Percentiles rank a stretch among this genome's conserved stretches.
These are phyloP conservation scores for Zaprionus capensis DNA, from an alignment of 1,140 invertebrate species.

Conservation along the genomic window DNA sequence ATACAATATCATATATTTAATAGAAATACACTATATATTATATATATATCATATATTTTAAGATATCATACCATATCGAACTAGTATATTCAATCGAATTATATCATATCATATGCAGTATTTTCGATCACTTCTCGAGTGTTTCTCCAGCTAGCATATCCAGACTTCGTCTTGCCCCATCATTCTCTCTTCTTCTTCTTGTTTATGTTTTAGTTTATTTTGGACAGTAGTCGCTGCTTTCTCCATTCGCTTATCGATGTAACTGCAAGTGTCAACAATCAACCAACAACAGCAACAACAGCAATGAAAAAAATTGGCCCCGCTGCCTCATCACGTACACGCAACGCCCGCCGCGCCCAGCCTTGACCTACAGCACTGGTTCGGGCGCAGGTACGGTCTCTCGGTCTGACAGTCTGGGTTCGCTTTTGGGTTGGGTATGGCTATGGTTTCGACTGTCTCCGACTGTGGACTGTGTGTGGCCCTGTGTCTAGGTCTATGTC, in stretches of 20 bases:
- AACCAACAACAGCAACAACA: conserved; percentile 24
- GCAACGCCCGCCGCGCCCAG: conserved; percentile 74
- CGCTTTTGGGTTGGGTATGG: conserved; percentile 4
- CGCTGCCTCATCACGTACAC: conserved; percentile 64
- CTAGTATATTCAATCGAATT: neutral
- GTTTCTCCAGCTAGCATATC: neutral
- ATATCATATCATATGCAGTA: neutral
- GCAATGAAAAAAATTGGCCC: conserved; percentile 28
- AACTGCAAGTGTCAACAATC: conserved; percentile 52
- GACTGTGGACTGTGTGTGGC: neutral
- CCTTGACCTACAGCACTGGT: conserved; percentile 79
- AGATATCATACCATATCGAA: too few relatives aligned
- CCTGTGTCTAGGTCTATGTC: conserved; percentile 12
- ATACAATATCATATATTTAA: neutral
- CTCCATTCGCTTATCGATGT: conserved; percentile 50
- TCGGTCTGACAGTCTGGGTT: neutral
- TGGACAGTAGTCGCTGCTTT: conserved; percentile 42
- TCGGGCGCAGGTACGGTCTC: conserved; percentile 31
- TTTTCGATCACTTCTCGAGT: neutral
- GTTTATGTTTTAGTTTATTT: conserved; percentile 15
- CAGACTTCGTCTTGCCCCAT: neutral
- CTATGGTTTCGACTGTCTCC: neutral
- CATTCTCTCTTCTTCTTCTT: neutral
- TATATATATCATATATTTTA: too few relatives aligned
- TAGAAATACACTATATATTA: too few relatives aligned